Percentiles rank a stretch among this genome's conserved stretches.
Evolutionary conservation across 1,140 invertebrate genomes (phyloP).

Genomic region (Argopecten irradians): DNA sequence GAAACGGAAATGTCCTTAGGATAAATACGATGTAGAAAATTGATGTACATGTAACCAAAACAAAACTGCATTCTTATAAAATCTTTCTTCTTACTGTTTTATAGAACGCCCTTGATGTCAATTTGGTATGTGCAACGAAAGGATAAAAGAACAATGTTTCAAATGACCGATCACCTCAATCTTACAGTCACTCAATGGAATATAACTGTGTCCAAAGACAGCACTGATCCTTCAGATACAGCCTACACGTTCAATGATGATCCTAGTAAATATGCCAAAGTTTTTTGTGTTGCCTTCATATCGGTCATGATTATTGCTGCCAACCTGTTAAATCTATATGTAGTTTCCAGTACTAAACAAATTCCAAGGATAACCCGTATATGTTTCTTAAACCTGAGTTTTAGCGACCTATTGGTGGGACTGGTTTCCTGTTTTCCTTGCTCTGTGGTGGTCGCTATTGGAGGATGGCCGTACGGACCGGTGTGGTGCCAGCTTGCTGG

Average conservation of each 20-base stretch:
- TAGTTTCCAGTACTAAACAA: constrained; percentile 35
- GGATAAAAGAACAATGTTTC: constrained; percentile 39
- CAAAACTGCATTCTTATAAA: too few species aligned
- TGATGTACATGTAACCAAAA: too few species aligned
- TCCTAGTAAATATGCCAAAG: constrained; percentile 17
- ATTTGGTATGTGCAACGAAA: not conserved
- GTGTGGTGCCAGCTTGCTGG: constrained; percentile 55
- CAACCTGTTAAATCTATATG: constrained; percentile 52
- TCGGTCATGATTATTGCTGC: constrained; percentile 46
- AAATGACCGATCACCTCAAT: not conserved
- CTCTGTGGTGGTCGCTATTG: constrained; percentile 35
- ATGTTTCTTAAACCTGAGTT: constrained; percentile 54
- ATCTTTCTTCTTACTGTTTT: not conserved
- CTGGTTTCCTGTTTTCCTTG: constrained; percentile 50
- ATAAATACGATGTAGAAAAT: too few species aligned
- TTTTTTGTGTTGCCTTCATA: not conserved
- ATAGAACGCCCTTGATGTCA: not conserved
- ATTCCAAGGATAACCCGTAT: constrained; percentile 45
- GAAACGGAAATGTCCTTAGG: too few species aligned
- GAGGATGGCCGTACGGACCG: constrained; percentile 51
- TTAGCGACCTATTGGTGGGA: constrained; percentile 51
- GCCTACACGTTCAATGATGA: not conserved
- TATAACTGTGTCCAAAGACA: not conserved
- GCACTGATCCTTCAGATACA: not conserved
- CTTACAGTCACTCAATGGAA: not conserved